Evolutionary conservation across 2,888 invertebrate genomes (phyloP).

Genomic region (Seira ritae): DNA sequence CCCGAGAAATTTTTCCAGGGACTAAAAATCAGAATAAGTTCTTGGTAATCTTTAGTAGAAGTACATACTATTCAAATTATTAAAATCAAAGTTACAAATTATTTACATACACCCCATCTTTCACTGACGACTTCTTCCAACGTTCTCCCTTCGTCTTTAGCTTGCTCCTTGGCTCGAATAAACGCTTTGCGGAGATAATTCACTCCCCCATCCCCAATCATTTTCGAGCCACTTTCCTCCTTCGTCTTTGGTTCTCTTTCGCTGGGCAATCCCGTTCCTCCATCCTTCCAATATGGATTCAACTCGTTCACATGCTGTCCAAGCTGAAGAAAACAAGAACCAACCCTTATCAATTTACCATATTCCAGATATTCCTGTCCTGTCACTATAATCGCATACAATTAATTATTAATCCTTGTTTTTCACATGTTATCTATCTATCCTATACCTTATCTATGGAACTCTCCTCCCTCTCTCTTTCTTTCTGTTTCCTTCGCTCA

Average conservation of each 20-base stretch:
- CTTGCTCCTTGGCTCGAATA: slow-evolving; percentile 79
- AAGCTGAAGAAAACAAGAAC: slow-evolving; percentile 77
- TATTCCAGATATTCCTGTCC: no score
- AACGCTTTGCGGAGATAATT: slow-evolving; percentile 79
- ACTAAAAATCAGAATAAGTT: slow-evolving; percentile 76
- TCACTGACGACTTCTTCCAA: slow-evolving; percentile 80
- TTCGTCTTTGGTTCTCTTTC: slow-evolving; percentile 39
- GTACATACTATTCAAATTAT: not conserved
- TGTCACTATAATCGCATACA: no score
- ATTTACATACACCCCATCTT: slow-evolving; percentile 79
- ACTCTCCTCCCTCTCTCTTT: slow-evolving; percentile 38
- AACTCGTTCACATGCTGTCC: slow-evolving; percentile 86
- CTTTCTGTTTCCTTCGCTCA: slow-evolving; percentile 63
- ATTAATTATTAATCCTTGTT: no score
- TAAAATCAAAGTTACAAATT: not conserved
- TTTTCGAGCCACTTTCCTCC: slow-evolving; percentile 67
- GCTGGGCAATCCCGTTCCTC: slow-evolving; percentile 88
- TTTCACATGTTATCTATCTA: no score
- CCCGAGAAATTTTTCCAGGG: slow-evolving; percentile 77
- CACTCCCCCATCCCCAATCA: slow-evolving; percentile 78
- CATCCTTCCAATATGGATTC: slow-evolving; percentile 95
- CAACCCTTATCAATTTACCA: not conserved
- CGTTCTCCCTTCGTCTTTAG: slow-evolving; percentile 77
- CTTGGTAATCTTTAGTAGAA: not conserved
- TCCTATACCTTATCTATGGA: slow-evolving; percentile 66